Percentiles rank a stretch among this genome's conserved stretches.
Evolutionary conservation across 2,888 invertebrate genomes (phyloP).

Genomic region (Tineola bisselliella): DNA sequence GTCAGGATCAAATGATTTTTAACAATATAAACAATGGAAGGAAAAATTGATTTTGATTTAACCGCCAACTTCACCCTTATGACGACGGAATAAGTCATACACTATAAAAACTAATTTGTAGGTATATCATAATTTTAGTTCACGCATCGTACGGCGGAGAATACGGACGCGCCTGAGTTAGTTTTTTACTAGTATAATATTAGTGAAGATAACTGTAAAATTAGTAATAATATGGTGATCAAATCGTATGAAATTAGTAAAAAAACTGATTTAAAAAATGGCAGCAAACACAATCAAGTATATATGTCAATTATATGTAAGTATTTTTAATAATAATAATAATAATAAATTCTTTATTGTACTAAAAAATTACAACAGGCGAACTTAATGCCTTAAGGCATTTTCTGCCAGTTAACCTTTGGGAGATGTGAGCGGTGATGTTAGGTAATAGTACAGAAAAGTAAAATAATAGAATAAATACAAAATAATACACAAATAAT

Average conservation of each 20-base stretch:
- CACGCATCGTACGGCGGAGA: neutral
- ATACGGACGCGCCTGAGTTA: neutral
- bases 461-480: too few species aligned
- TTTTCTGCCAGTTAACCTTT: too few species aligned
- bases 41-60: too few species aligned
- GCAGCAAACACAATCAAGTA: slow-evolving; percentile 53
- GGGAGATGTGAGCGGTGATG: too few species aligned
- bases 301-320: slow-evolving; percentile 56
- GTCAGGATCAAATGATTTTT: too few species aligned
- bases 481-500: too few species aligned
- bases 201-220: neutral
- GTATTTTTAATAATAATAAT: neutral
- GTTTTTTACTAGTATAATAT: neutral
- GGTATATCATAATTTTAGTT: neutral
- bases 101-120: neutral
- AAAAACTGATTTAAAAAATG: slow-evolving; percentile 18
- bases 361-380: too few species aligned
- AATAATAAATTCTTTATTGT: too few species aligned
- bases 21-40: too few species aligned
- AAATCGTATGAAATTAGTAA: neutral
- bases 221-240: neutral
- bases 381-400: too few species aligned
- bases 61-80: too few species aligned
- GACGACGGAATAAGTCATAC: neutral
- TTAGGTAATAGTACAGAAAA: too few species aligned